Conservation (phyloP, 2,888 invertebrate species). For the Agriopis aurantiaria region DNA sequence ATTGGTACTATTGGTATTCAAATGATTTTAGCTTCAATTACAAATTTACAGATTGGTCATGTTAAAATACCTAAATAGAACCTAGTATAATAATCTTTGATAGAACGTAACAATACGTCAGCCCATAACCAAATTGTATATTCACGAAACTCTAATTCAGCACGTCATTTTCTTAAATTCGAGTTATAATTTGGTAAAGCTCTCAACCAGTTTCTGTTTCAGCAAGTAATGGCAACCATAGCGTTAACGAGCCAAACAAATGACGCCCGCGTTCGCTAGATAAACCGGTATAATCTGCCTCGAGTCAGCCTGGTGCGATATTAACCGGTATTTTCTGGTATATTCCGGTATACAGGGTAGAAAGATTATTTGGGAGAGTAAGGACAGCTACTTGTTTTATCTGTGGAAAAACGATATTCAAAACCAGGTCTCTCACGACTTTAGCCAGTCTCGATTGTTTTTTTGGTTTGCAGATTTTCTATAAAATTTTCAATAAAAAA, state of each 20-base stretch:
- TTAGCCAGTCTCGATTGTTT: no score
- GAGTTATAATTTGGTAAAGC: conserved; percentile 16
- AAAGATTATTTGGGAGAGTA: neutral
- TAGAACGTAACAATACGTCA: no score
- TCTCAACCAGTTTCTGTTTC: conserved; percentile 15
- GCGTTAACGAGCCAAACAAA: conserved; percentile 37
- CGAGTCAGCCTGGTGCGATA: conserved; percentile 27
- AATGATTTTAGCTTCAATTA: no score
- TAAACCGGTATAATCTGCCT: conserved; percentile 37
- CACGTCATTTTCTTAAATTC: conserved; percentile 10
- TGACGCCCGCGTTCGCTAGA: conserved; percentile 34
- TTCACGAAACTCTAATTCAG: neutral
- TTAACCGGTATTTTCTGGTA: conserved; percentile 31
- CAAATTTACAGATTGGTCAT: no score
- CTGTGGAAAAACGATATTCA: no score
- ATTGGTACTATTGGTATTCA: no score
- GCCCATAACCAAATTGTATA: neutral
- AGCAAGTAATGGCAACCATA: conserved; percentile 26
- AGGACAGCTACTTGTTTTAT: neutral
- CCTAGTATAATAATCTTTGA: no score
- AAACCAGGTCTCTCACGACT: no score
- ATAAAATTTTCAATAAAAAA: no score
- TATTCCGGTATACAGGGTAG: conserved; percentile 3
- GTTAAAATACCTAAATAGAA: no score
- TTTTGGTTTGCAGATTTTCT: no score